Base-by-base conservation (phyloP, 1,140 invertebrate genomes). In the Drosophila mojavensis region DNA sequence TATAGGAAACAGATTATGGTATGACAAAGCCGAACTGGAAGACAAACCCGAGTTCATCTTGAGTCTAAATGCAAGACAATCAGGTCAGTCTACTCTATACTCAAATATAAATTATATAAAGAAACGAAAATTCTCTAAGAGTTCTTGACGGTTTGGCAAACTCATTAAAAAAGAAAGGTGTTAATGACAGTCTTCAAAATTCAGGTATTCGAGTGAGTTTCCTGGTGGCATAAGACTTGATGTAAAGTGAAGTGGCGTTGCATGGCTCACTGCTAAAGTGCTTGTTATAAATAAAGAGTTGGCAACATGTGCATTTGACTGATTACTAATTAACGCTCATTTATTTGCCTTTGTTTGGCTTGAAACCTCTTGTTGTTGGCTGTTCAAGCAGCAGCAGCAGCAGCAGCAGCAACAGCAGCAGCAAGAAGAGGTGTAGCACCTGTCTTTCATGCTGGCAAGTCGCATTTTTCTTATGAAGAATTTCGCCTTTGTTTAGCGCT, bases 281-380 rank as follows among this genome's bases (percentile, higher is more conserved):
- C 36, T 41, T 3, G 51, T 50, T 50, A 50, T 15, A 39, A 60
- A 45, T 15, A 6, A 9, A 7, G 10, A 28, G 26, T 24, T 61
- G 51, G 71, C 58, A 79, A 70, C 82, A 86, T 77, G 67, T 86
- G 82, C 51, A 68, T 62, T 75, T 85, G 79, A 85, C 79, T 88
- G 75, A 65, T 85, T 71, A 75, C 75, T 88, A 85, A 85, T 85
- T 88, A 88, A 75, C 51, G 65, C 47, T 64, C 47, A 79, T 81
- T 76, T 60, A 72, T 85, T 88, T 70, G 63, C 66, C 71, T 81
- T 75, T 78, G 70, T 77, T 69, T 66, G 65, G 60, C 58, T 55
- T 55, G 50, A 77, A 73, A 65, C 59, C 41, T 13, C 43, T 69
- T 47, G 24, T 36, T 17, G 43, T 45, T 45, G n/a, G 43, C 43